phyloP scores from a whole-genome alignment of 2,888 invertebrate genomes.

The Lasioglossum lativentre region DNA sequence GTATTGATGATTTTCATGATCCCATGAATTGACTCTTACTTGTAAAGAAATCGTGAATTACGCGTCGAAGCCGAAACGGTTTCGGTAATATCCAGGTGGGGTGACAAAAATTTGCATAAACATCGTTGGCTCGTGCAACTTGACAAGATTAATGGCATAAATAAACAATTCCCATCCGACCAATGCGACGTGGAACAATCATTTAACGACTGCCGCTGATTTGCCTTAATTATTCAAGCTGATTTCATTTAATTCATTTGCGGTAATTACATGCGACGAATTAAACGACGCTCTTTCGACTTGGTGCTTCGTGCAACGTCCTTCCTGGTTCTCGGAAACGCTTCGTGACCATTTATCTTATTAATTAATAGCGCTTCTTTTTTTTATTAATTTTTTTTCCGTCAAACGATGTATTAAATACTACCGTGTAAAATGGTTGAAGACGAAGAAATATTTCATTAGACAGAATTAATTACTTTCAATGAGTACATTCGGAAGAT shows the following conservation, averaged over 20 bases:
- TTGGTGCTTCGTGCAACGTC: background rate
- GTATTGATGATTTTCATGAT: background rate
- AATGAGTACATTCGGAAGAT: background rate
- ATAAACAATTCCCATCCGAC: background rate
- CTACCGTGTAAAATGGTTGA: background rate
- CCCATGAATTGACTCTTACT: background rate
- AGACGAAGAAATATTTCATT: background rate
- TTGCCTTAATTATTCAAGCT: slow-evolving; percentile 21
- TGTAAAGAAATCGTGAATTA: background rate
- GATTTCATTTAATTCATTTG: slow-evolving; percentile 33
- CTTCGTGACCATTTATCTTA: background rate
- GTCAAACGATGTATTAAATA: background rate
- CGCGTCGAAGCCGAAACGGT: background rate
- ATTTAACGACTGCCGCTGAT: slow-evolving; percentile 13
- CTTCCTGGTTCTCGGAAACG: background rate
- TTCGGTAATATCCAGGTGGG: background rate
- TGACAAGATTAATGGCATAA: background rate
- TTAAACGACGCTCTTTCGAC: slow-evolving; percentile 17
- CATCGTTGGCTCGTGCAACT: background rate
- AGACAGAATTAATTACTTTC: background rate
- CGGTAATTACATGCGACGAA: slow-evolving; percentile 13
- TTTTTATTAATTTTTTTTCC: background rate
- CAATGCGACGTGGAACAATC: background rate
- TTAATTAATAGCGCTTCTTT: background rate
- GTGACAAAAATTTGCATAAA: background rate